Evolutionary conservation across 1,140 invertebrate species (phyloP), one percentile per base, ranked within the genome.

Genomic region (Meloidogyne exigua): DNA sequence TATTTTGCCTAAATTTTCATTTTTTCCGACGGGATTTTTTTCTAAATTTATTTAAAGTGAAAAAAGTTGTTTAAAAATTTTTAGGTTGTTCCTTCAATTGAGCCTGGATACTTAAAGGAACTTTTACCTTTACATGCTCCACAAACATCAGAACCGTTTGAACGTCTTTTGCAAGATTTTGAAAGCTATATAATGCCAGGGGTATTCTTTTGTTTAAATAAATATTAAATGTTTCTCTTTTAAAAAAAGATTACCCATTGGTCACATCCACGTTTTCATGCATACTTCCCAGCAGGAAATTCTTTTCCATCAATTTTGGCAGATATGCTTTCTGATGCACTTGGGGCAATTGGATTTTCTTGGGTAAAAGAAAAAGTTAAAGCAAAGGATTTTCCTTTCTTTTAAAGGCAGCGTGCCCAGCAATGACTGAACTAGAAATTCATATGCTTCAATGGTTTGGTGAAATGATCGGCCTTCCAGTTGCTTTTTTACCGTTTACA

Each of bases 241-340:
- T n/a, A n/a, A n/a, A n/a, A n/a, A n/a, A 87, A 93, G 92, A 91
- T 93, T 66, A 98, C 96, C 0, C 95, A 98, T 88, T 99, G 96
- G 96, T 95, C 98, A 88, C 96, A 99, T 91, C 96, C 96, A 0
- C 90, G 94, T 68, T 99, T 99, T 89, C 96, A 98, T 88, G 96
- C 96, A 0, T 99, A 99, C 88, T 99, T 99, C 87, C 96, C 96
- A 1, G 92, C 95, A 0, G 96, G 96, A 28, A 98, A 98, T 89
- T 96, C 93, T 0, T 99, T 92, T 88, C 95, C 96, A 1, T 97
- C 95, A 0, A 96, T 99, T 75, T 89, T 99, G 21, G 96, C 94
- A n/a, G 95, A 98, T 82, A 96, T 99, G 94, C 88, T 99, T 49
- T 92, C 93, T 15, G 93, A 95, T 87, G 94, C 93, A 15, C 93